Evolutionary conservation across 92 coral and sea anemone species (phyloP), one percentile per base, ranked within the genome.

Genomic region (Hydrozoanthus gracilis): DNA sequence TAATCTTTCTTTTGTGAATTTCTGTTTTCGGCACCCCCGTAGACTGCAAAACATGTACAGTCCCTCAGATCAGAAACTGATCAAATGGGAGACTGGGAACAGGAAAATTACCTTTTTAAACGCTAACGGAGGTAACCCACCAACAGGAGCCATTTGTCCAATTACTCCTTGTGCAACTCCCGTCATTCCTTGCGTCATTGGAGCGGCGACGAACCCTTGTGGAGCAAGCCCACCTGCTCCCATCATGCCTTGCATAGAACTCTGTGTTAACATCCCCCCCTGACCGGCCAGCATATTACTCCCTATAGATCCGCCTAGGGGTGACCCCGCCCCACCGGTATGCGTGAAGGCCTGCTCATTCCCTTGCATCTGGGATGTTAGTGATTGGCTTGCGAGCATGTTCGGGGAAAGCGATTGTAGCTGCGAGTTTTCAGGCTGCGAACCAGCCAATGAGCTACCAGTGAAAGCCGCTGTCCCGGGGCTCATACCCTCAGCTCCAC

Each of bases 61-160:
- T n/a, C n/a, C n/a, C n/a, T n/a, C n/a, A n/a, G n/a, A n/a, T n/a
- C n/a, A n/a, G n/a, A 48, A 47, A 51, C 27, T n/a, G 55, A 6
- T 16, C n/a, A n/a, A 27, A 27, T 27, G 39, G 39, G 39, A 27
- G 39, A 27, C 39, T 27, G 39, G 39, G 39, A 9, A 44, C 47
- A 15, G 39, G n/a, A 64, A 8, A 39, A 77, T 52, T 46, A 87
- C 92, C 92, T 90, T 90, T 68, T 90, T 90, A 79, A 82, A 90
- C 12, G 92, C 74, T 88, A 90, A 87, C 18, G 88, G 90, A 16
- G 87, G 84, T 8, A 79, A n/a, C 8, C 84, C 84, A 9, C 84
- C 84, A 79, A 60, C 73, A 1, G 71, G 71, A 3, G 55, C 71
- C 72, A 79, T 79, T 51, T 62, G 90, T 51, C 87, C 89, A 71